phyloP scores from a whole-genome alignment of 2,113 vertebrate genomes.

The Mesitornis unicolor region DNA sequence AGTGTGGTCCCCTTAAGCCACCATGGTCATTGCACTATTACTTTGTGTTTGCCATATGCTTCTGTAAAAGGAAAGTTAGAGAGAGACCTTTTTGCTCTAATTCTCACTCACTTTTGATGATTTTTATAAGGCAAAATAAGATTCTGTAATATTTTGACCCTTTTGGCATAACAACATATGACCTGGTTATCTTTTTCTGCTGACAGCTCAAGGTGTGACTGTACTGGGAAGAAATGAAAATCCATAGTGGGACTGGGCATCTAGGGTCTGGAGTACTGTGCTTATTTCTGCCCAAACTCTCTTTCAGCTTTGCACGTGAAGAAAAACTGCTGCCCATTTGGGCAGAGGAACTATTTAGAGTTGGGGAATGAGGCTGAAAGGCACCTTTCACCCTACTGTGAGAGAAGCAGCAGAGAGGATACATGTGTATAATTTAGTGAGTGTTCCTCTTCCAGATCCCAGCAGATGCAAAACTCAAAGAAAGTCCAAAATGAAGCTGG shows the following conservation, averaged over 20 bases:
- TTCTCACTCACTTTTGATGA: not conserved
- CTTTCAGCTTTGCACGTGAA: not conserved
- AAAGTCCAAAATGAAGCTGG: not conserved
- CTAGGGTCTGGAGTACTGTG: not conserved
- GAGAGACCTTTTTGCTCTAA: not conserved
- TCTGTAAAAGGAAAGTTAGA: not conserved
- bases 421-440: not conserved
- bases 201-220: not conserved
- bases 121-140: not conserved
- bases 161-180: not conserved
- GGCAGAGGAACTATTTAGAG: not conserved
- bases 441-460: not conserved
- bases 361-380: not conserved
- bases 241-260: accelerated
- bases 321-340: not conserved
- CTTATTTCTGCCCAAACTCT: not conserved
- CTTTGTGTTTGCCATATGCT: not conserved
- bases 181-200: not conserved
- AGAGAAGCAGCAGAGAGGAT: not conserved
- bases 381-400: not conserved
- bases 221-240: not conserved
- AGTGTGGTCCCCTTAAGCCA: accelerated
- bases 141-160: not conserved
- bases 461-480: not conserved
- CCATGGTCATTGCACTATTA: not conserved